Evolutionary conservation across 1,140 invertebrate species (phyloP), one percentile per base, ranked within the genome.

Genomic region (Dendroctonus ponderosae): DNA sequence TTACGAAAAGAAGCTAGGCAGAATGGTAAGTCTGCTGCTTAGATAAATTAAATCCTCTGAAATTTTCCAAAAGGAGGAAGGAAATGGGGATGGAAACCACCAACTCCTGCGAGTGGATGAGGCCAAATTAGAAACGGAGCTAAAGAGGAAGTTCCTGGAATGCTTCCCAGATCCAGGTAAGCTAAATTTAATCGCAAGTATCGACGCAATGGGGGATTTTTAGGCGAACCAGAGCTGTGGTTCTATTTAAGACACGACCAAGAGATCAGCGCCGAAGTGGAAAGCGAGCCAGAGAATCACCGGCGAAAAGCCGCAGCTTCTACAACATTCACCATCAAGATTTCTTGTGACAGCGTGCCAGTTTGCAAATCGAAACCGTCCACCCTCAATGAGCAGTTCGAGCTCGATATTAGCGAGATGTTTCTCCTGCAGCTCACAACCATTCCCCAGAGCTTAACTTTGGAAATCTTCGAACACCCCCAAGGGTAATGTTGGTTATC

Each of bases 161-260:
- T 4, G 9, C 26, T 61, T 61, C n/a, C 39, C 43, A 42, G 6
- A 43, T 56, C 46, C 37, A 65, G 63, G 65, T 51, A 26, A 26
- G 26, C 26, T 1, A 26, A 26, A 26, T 26, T 26, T 26, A 26
- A 26, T 3, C 1, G 26, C 26, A 26, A 26, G 1, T 26, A 26
- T 26, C 26, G 26, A 26, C 3, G 26, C 26, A 26, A 26, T 2
- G 26, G 3, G 26, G 26, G 26, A 26, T 26, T 26, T 26, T 26
- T 26, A 26, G 26, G 26, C 26, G 69, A 70, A 60, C 69, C 69
- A 11, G 51, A 49, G 3, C 11, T 72, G 39, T 52, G 75, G 15
- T 66, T 86, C n/a, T 66, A 78, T 38, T 71, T 83, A 14, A 71
- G 62, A 5, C 58, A 78, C 49, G 74, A 75, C 58, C 26, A 69